Evolutionary conservation across 1,140 invertebrate species (phyloP).

Genomic region (Cephus cinctus): DNA sequence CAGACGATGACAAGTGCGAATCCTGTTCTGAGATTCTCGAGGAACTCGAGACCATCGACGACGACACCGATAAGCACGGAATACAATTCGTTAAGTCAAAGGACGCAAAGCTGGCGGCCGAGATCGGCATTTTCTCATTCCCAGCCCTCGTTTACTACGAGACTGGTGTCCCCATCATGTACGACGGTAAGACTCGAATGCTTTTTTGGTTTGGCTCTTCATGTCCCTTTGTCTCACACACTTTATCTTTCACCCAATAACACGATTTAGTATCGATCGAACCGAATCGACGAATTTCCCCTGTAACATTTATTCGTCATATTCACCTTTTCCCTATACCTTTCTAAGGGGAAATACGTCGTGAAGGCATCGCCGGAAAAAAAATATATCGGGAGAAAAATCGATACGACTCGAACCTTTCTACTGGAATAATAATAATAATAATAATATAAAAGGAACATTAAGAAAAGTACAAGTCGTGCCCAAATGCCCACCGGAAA

Average conservation of each 20-base stretch:
- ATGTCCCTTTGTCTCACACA: too few relatives aligned
- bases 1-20: conserved; percentile 82
- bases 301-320: too few relatives aligned
- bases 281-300: too few relatives aligned
- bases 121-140: conserved; percentile 89
- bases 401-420: too few relatives aligned
- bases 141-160: conserved; percentile 90
- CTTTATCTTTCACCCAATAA: too few relatives aligned
- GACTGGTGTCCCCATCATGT: conserved; percentile 90
- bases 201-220: conserved; percentile 13
- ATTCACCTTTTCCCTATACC: too few relatives aligned
- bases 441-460: background rate
- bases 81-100: conserved; percentile 94
- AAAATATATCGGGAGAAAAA: too few relatives aligned
- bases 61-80: conserved; percentile 88
- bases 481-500: background rate
- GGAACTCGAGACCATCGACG: conserved; percentile 91
- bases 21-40: conserved; percentile 80
- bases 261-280: too few relatives aligned
- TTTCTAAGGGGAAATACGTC: too few relatives aligned
- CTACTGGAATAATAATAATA: background rate
- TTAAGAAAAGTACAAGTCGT: background rate
- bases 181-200: conserved; percentile 74
- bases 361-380: too few relatives aligned
- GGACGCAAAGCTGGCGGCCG: conserved; percentile 83